Percentiles rank a stretch among this genome's conserved stretches.
Evolutionary conservation across 2,797 vertebrate genomes (phyloP).

Genomic region (Apogon talboti): DNA sequence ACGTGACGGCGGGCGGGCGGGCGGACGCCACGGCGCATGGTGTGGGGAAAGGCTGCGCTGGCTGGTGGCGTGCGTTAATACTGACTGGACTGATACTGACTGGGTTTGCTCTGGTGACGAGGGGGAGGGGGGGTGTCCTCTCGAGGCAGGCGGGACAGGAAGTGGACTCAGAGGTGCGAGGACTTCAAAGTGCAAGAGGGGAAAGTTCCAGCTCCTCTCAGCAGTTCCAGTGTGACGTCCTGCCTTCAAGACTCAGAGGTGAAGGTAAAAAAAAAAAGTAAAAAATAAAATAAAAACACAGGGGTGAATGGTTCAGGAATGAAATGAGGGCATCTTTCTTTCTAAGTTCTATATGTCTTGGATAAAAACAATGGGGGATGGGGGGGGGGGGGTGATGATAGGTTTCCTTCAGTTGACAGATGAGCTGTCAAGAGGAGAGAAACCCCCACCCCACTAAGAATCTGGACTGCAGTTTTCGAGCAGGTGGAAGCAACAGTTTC

Average conservation of each 20-base stretch:
- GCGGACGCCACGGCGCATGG: conserved; percentile 36
- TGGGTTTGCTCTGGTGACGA: conserved; percentile 42
- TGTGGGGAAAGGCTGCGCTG: conserved; percentile 33
- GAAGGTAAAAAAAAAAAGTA: neutral
- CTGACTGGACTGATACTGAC: conserved; percentile 52
- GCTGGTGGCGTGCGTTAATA: conserved; percentile 70
- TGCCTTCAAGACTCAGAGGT: conserved; percentile 44
- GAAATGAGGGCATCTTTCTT: conserved; percentile 52
- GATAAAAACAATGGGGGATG: conserved; percentile 54
- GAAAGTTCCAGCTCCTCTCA: conserved; percentile 71
- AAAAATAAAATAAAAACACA: conserved; percentile 16
- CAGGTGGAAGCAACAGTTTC: conserved; percentile 62
- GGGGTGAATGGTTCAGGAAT: conserved; percentile 48
- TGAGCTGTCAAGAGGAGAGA: conserved; percentile 31
- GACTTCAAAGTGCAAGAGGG: conserved; percentile 81
- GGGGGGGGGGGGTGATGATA: conserved; percentile 48
- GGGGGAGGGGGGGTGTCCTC: conserved; percentile 26
- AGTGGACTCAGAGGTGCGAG: conserved; percentile 54
- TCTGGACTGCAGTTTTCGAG: conserved; percentile 56
- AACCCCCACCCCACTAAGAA: conserved; percentile 21
- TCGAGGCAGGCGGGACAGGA: conserved; percentile 56
- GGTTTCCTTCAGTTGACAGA: conserved; percentile 45
- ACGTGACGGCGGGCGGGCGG: conserved; percentile 11
- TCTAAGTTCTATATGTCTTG: conserved; percentile 51
- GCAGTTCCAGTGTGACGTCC: conserved; percentile 58